These are phyloP conservation scores for Diarsia brunnea DNA, from an alignment of 2,888 invertebrate genomes.

Conservation along the genomic window DNA sequence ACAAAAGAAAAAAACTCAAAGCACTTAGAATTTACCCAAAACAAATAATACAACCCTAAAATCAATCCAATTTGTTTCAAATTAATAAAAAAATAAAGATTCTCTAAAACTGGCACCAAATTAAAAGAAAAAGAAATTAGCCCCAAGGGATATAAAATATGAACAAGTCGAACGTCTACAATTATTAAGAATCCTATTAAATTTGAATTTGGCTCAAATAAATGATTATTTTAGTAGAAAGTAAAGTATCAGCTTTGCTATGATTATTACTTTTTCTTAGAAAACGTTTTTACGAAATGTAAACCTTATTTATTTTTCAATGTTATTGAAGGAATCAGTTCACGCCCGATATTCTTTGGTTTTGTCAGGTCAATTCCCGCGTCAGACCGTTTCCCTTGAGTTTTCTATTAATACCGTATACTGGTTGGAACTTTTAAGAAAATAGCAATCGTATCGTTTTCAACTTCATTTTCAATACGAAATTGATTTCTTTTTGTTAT, in stretches of 20 bases:
- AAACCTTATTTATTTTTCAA: not conserved
- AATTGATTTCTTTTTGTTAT: not conserved
- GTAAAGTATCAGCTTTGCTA: not conserved
- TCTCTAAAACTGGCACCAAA: not conserved
- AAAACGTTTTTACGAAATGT: not conserved
- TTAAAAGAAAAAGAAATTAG: not conserved
- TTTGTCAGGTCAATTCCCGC: slow-evolving; percentile 29
- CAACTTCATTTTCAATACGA: not conserved
- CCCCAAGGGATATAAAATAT: slow-evolving; percentile 5
- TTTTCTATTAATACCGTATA: slow-evolving; percentile 16
- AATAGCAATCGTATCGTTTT: not conserved
- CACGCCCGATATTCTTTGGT: not conserved
- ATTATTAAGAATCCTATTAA: slow-evolving; percentile 18
- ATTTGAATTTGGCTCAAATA: not conserved
- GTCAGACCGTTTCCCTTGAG: not conserved
- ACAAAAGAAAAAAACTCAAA: not conserved
- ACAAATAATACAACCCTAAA: not conserved
- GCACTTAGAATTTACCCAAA: too few relatives aligned
- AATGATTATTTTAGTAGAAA: not conserved
- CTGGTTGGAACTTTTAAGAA: not conserved
- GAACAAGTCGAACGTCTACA: not conserved
- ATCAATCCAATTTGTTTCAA: not conserved
- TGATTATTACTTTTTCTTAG: not conserved
- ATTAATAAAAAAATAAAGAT: not conserved
- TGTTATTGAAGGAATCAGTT: not conserved